Evolutionary conservation across 2,113 vertebrate genomes (phyloP), one percentile per base, ranked within the genome.

Genomic region (Fukomys damarensis): DNA sequence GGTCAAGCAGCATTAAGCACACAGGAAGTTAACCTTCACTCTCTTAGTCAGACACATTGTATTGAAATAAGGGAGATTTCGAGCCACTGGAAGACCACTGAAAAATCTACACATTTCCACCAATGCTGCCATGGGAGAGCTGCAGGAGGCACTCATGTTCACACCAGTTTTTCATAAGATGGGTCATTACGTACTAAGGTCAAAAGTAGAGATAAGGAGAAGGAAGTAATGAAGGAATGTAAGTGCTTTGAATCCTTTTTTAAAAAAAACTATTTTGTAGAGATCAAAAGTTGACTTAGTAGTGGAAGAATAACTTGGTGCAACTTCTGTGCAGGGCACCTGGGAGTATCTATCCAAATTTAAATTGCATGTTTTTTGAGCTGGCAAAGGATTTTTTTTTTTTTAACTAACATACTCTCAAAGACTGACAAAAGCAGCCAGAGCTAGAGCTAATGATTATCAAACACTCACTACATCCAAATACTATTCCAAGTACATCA

Each of bases 401-500:
- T 32, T 20, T 58, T 68, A 19, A 46, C 26, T 35, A 52, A 19
- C 14, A 65, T 11, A 7, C 9, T 70, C 58, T 49, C 35, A n/a
- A 30, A 7, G 35, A 70, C 16, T 16, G 19, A n/a, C 5, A 3
- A 43, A 20, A 0, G 5, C 58, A 84, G 72, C 32, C 41, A 13
- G 24, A 56, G 66, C 20, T 3, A 28, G 2, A 9, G 38, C 13
- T 5, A 0, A 13, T 0, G 0, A 0, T 13, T 3, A 13, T 2
- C 0, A 24, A 76, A 19, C 12, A 13, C 2, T 17, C 26, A 7
- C 26, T 43, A 5, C 1, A 8, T 13, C 66, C 17, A 12, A 56
- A 43, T 28, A 11, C 14, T 11, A 20, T 5, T 49, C 59, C 19
- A 20, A 12, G 65, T 32, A 17, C 14, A 30, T 13, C 32, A 9